Evolutionary conservation across 2,888 invertebrate species (phyloP).

Genomic region (Stenichneumon culpator): DNA sequence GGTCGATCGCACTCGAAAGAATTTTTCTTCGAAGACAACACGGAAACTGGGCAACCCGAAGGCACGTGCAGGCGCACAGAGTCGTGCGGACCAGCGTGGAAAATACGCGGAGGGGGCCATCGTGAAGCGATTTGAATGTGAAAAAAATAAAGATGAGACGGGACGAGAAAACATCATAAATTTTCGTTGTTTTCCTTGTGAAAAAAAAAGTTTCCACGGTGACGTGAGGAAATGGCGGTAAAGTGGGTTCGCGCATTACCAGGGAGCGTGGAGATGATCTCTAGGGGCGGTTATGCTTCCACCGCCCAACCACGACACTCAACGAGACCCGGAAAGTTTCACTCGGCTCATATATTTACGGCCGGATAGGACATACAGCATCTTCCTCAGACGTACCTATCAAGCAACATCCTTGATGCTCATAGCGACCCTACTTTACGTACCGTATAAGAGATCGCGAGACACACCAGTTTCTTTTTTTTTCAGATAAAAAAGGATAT

Average conservation of each 20-base stretch:
- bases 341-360: constrained; percentile 12
- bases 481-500: background rate
- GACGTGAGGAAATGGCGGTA: constrained; percentile 3
- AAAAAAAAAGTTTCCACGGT: background rate
- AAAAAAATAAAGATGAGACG: background rate
- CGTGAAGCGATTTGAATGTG: background rate
- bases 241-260: constrained; percentile 48
- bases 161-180: too few relatives aligned
- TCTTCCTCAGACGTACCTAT: background rate
- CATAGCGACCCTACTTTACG: background rate
- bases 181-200: too few relatives aligned
- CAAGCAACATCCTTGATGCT: constrained; percentile 3
- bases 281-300: background rate
- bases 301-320: background rate
- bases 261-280: background rate
- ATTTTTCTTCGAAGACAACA: background rate
- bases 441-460: background rate
- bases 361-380: constrained; percentile 18
- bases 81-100: background rate
- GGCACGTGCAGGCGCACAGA: background rate
- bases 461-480: background rate
- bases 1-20: background rate
- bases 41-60: background rate
- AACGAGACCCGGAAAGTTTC: constrained; percentile 40
- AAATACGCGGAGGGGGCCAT: background rate